Evolutionary conservation across 2,113 vertebrate genomes (phyloP).

Genomic region (Turnix velox): DNA sequence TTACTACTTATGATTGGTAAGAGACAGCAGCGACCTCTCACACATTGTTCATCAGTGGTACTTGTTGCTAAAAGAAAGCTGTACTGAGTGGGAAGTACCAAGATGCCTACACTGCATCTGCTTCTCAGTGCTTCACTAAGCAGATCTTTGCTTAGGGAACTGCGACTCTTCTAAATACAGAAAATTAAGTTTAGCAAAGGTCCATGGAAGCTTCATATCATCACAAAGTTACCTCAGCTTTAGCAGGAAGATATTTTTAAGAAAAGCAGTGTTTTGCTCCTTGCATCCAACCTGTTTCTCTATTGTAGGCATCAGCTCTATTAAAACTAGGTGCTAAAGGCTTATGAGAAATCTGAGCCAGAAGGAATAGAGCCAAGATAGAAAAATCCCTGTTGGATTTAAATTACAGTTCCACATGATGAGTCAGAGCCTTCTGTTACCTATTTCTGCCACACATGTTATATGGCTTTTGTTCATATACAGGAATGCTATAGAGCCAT

Average conservation of each 20-base stretch:
- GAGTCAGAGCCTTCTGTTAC: constrained; percentile 60
- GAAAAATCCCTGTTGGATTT: constrained; percentile 41
- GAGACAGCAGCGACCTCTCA: constrained; percentile 5
- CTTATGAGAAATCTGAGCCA: constrained; percentile 46
- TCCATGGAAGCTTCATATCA: constrained; percentile 40
- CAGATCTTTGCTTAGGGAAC: constrained; percentile 5
- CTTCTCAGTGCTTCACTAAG: constrained; percentile 45
- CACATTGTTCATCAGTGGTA: neutral
- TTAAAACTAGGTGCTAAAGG: constrained; percentile 51
- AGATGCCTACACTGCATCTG: constrained; percentile 61
- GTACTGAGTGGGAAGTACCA: constrained; percentile 43
- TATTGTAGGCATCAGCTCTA: neutral
- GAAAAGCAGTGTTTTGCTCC: constrained; percentile 20
- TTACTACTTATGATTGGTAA: neutral
- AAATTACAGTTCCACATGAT: constrained; percentile 46
- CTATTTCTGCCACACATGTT: constrained; percentile 13
- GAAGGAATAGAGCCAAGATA: constrained; percentile 42
- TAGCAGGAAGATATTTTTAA: constrained; percentile 38
- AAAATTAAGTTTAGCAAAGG: constrained; percentile 53
- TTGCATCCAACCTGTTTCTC: constrained; percentile 15
- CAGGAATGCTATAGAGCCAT: neutral
- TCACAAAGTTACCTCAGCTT: constrained; percentile 10
- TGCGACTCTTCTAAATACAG: constrained; percentile 50
- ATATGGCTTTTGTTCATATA: neutral
- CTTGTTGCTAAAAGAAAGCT: constrained; percentile 31